Conservation (phyloP, 2,797 vertebrate genomes). For the Scolopax rusticola region DNA sequence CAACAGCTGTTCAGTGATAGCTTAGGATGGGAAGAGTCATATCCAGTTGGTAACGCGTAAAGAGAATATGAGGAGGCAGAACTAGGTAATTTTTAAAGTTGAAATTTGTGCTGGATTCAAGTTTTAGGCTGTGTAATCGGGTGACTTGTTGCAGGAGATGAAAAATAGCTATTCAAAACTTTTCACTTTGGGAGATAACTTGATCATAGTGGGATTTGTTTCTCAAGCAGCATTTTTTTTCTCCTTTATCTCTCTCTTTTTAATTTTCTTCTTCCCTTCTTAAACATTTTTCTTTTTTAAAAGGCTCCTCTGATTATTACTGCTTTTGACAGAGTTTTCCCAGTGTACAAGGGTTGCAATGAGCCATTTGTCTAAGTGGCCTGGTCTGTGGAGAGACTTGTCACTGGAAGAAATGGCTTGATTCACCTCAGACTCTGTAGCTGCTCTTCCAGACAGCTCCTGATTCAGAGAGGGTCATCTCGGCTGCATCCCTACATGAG, state of each 20-base stretch:
- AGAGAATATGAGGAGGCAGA: not conserved
- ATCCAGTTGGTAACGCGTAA: not conserved
- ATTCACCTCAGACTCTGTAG: not conserved
- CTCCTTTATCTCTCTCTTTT: too few species aligned
- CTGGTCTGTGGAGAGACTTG: not conserved
- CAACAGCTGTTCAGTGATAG: not conserved
- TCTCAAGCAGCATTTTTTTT: not conserved
- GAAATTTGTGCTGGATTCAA: not conserved
- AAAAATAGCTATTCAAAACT: not conserved
- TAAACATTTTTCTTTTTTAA: not conserved
- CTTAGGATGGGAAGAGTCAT: not conserved
- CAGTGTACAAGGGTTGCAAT: not conserved
- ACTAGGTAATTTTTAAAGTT: not conserved
- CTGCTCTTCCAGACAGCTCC: not conserved
- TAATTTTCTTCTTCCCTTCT: not conserved
- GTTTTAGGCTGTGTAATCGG: not conserved
- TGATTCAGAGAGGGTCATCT: not conserved
- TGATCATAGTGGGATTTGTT: not conserved
- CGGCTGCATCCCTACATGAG: not conserved
- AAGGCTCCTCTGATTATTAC: not conserved
- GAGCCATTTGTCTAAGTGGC: not conserved
- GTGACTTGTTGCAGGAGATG: not conserved
- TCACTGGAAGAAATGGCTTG: not conserved
- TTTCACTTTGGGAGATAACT: not conserved
- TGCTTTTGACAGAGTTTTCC: not conserved